Base-by-base conservation (phyloP, 2,113 vertebrate species). In the Phrynosoma platyrhinos region DNA sequence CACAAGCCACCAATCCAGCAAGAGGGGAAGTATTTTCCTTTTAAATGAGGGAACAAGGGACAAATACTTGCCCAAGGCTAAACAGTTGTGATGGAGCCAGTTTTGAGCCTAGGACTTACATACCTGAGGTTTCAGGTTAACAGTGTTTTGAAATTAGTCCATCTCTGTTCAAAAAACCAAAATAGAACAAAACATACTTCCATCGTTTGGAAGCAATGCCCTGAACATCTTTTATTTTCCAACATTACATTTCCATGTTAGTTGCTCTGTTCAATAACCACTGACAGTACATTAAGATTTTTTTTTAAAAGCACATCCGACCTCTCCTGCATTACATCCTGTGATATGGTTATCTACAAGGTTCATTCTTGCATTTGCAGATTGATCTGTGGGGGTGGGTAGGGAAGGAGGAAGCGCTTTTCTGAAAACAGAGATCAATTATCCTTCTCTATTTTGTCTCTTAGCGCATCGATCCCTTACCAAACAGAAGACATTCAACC, bases 391-490 rank as follows among this genome's bases (percentile, higher is more conserved):
- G 84, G 83, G 68, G 76, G 18, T 2, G 53, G 53, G 36, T 81
- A 85, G 88, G 78, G 85, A 79, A 78, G 89, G 77, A 92, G 89
- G 89, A 87, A 94, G 87, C 91, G 92, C 86, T 91, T 94, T 91
- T 89, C 92, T 91, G 36, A 91, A 94, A 92, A 92, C 91, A 83
- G 86, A 85, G 89, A 93, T 85, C 89, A 90, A 92, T 91, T 80
- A 84, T 88, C 75, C 47, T 78, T 91, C 87, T 40, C 62, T 83
- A 94, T 94, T 93, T 53, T 92, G 94, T 92, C 89, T 82, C 85
- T 90, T 91, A 88, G 92, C 90, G 93, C 93, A 95, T 95, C 4
- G 91, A 96, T 90, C 92, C 74, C 53, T 83, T 30, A 92, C 91
- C 74, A 20, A 30, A 88, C 91, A 87, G 90, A 80, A 87, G 89